These are phyloP conservation scores for Acanthornis magna DNA, from an alignment of 2,797 vertebrate genomes.

Conservation along the genomic window DNA sequence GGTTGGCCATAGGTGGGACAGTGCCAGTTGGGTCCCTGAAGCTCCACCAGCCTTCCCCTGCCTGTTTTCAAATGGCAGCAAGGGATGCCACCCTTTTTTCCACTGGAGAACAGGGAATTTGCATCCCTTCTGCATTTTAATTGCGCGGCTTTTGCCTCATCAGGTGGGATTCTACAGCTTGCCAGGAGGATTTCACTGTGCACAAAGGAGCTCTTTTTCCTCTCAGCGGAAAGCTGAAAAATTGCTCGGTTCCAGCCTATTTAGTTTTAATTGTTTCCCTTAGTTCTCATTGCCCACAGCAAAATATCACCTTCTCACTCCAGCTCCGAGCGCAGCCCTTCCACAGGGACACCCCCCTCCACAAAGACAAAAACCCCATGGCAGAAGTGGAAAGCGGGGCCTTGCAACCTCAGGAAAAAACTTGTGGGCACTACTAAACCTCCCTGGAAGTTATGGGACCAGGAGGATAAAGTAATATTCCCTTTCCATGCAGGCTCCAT, in stretches of 20 bases:
- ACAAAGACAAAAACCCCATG: rapidly evolving
- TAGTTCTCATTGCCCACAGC: not conserved
- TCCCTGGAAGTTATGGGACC: not conserved
- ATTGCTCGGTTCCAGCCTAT: not conserved
- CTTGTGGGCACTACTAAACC: not conserved
- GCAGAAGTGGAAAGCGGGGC: not conserved
- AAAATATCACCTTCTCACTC: not conserved
- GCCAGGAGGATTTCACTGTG: not conserved
- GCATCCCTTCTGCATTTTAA: not conserved
- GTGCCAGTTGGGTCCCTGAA: not conserved
- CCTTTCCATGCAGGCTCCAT: not conserved
- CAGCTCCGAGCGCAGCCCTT: not conserved
- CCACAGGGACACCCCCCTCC: not conserved
- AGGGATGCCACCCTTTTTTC: rapidly evolving
- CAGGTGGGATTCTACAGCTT: not conserved
- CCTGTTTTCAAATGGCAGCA: rapidly evolving
- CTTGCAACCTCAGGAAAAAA: not conserved
- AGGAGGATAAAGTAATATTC: not conserved
- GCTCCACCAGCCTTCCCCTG: not conserved
- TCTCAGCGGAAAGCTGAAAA: not conserved
- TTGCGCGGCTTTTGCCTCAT: not conserved
- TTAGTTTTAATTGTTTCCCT: constrained; percentile 53
- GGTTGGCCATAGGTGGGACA: not conserved
- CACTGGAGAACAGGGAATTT: not conserved
- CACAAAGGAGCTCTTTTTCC: constrained; percentile 1